Percentiles rank a stretch among this genome's conserved stretches.
Conservation (phyloP, 2,113 vertebrate species). For the Polypterus bichir region DNA sequence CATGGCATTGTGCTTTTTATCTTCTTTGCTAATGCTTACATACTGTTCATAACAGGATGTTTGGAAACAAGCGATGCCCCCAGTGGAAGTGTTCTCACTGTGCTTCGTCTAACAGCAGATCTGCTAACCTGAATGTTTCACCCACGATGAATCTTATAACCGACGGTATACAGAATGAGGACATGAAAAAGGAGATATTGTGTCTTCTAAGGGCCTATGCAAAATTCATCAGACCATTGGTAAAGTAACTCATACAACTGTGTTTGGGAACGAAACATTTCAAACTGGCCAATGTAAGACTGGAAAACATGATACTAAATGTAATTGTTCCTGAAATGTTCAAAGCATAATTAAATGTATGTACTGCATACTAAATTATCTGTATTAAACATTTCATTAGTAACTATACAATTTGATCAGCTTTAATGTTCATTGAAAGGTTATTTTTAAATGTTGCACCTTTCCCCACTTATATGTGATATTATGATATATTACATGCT, state of each 20-base stretch:
- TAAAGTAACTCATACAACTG: background rate
- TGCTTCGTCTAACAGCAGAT: background rate
- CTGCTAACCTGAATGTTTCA: background rate
- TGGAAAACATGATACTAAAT: no score
- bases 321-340: no score
- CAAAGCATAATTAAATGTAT: no score
- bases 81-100: background rate
- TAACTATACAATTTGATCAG: no score
- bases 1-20: slow-evolving; percentile 1
- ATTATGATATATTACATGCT: no score
- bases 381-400: no score
- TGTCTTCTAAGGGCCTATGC: slow-evolving; percentile 4
- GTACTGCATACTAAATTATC: no score
- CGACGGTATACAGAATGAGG: background rate
- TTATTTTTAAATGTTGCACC: no score
- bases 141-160: background rate
- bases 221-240: background rate
- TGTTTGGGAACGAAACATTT: no score
- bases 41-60: slow-evolving; percentile 6
- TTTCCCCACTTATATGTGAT: no score
- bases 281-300: no score
- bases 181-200: background rate
- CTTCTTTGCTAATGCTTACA: slow-evolving; percentile 1
- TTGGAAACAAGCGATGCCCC: background rate
- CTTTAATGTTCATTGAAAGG: no score